Evolutionary conservation across 1,140 invertebrate species (phyloP), one percentile per base, ranked within the genome.

Genomic region (Oryctes rhinoceros): DNA sequence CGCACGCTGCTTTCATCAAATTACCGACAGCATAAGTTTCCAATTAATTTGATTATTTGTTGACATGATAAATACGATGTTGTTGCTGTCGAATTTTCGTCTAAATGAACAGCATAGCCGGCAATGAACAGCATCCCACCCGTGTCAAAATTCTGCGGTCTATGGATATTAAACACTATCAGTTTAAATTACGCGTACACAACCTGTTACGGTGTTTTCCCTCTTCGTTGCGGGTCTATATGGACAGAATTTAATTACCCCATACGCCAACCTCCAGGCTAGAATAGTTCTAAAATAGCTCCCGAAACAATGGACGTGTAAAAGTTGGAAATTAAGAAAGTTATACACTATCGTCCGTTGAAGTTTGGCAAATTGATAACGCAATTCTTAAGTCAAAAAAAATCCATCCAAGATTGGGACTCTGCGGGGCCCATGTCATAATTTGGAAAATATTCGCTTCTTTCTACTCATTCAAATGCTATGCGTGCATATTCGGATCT

Each of bases 31-130:
- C 53, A 59, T 59, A 18, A 59, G 53, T 59, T 59, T 59, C 53
- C 53, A 59, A 59, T 59, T 59, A 59, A 59, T 59, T 59, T 59
- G 53, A 59, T 59, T 59, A 59, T 59, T 59, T 59, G 15, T 59
- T 59, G 53, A 59, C 53, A 59, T 59, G 53, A 59, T 59, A 59
- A 59, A 59, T 59, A 59, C 53, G 53, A 15, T 18, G 15, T n/a
- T 18, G 15, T n/a, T 18, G 15, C 18, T 59, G 53, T 59, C 53
- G 53, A 59, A 59, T 59, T 59, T 59, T 59, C 53, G 18, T 15
- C 6, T 59, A 59, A 59, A 59, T 59, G 53, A 59, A 59, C 53
- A 59, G 53, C 53, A 5, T 44, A 44, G 39, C 18, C 53, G 53
- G 15, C 53, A 59, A 18, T 59, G 9, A 59, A 18, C 53, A 59